Evolutionary conservation across 2,113 vertebrate species (phyloP).

Genomic region (Mohoua ochrocephala): DNA sequence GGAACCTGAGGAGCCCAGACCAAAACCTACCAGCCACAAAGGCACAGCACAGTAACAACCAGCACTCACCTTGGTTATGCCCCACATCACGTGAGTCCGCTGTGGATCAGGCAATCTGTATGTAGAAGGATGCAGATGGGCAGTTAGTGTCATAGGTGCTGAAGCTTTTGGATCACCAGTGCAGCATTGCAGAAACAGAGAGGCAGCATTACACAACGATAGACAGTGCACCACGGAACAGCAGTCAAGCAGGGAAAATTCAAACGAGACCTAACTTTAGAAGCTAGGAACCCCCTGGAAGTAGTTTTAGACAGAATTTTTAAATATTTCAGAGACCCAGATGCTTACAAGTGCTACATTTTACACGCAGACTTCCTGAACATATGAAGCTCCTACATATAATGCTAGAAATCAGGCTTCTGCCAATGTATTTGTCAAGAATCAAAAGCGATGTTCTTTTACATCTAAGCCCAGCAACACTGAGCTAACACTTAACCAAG

Average conservation of each 20-base stretch:
- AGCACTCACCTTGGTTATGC: constrained; percentile 85
- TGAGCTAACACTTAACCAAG: background rate
- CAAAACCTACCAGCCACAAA: background rate
- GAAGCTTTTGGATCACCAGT: constrained; percentile 30
- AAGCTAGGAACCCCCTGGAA: background rate
- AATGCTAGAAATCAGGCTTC: background rate
- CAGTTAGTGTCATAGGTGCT: constrained; percentile 51
- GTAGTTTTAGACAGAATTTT: background rate
- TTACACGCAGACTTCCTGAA: background rate
- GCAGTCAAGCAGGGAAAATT: background rate
- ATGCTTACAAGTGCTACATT: background rate
- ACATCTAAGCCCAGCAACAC: background rate
- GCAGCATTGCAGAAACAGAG: constrained; percentile 39
- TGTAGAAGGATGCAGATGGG: constrained; percentile 55
- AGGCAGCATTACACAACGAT: background rate
- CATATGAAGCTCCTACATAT: background rate
- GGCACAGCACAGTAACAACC: accelerated
- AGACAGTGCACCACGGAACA: background rate
- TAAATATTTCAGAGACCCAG: background rate
- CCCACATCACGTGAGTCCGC: constrained; percentile 95
- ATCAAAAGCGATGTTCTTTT: background rate
- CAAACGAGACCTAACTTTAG: background rate
- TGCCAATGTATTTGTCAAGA: background rate
- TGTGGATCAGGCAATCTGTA: constrained; percentile 91
- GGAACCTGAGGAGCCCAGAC: background rate